Evolutionary conservation across 1,140 invertebrate species (phyloP), one percentile per base, ranked within the genome.

Genomic region (Meteorus sp.): DNA sequence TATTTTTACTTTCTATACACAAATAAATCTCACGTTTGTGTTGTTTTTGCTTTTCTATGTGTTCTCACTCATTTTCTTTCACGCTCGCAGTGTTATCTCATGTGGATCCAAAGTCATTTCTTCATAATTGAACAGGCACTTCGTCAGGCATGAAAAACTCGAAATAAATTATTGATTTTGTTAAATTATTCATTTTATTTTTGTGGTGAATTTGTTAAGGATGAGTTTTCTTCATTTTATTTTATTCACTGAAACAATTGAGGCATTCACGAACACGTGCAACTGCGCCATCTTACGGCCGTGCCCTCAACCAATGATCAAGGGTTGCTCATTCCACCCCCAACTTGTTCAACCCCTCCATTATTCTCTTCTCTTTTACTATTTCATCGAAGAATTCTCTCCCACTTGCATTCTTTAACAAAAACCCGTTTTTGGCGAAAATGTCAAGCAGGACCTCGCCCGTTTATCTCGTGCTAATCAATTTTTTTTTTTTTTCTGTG

Each of bases 291-390:
- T 45, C 71, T 71, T 33, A 56, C 15, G 69, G 44, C 51, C 44
- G 66, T 72, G 66, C 71, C 71, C 71, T 71, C 61, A 64, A 63
- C 52, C 11, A 51, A 33, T 61, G 60, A 61, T 41, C 25, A 43
- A 41, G 51, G 55, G 59, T 61, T 52, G 55, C 55, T 61, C 41
- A 29, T 53, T 57, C 60, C 29, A 23, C 54, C 55, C 35, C n/a
- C n/a, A n/a, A n/a, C n/a, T n/a, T n/a, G n/a, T 52, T 55, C 50
- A 56, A 50, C 50, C 37, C 35, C 39, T 25, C 41, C 47, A 5
- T 15, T 9, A 8, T 41, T 22, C 27, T 8, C 2, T 23, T 17
- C 27, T 48, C 51, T 53, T 23, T 31, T 25, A 41, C 56, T 13
- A 8, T 15, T 23, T 9, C 31, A 33, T n/a, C 52, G 35, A 51